Evolutionary conservation across 2,797 vertebrate genomes (phyloP).

Genomic region (Brachyrhaphis roseni): DNA sequence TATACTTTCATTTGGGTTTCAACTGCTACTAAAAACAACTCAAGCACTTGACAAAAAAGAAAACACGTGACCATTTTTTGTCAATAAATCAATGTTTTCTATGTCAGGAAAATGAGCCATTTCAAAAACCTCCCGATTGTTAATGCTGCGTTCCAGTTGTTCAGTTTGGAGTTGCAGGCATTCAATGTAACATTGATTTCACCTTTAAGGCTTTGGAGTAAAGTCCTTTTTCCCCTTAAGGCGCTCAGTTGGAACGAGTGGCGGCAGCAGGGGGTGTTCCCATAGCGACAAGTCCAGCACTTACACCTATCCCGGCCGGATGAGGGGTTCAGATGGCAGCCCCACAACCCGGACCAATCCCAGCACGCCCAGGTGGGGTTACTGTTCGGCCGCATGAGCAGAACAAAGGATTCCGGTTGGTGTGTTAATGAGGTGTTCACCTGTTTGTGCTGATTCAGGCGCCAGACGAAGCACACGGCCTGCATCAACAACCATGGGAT

Average conservation of each 20-base stretch:
- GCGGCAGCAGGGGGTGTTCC: conserved; percentile 57
- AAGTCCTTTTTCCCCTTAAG: conserved; percentile 38
- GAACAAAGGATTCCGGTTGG: neutral
- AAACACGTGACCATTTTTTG: too few relatives aligned
- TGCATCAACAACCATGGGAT: conserved; percentile 98
- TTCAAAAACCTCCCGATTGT: too few relatives aligned
- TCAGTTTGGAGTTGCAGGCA: too few relatives aligned
- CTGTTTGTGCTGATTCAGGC: conserved; percentile 73
- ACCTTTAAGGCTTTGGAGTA: neutral
- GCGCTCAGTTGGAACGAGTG: conserved; percentile 70
- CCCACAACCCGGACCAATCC: conserved; percentile 86
- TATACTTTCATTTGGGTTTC: too few relatives aligned
- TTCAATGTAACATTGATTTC: too few relatives aligned
- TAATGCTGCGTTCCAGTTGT: too few relatives aligned
- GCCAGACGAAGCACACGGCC: conserved; percentile 87
- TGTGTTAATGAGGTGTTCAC: neutral
- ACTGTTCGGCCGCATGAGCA: neutral
- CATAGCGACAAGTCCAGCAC: conserved; percentile 75
- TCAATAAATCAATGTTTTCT: too few relatives aligned
- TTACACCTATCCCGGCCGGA: conserved; percentile 84
- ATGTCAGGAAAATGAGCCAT: too few relatives aligned
- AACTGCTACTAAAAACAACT: too few relatives aligned
- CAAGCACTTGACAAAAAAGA: too few relatives aligned
- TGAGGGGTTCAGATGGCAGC: conserved; percentile 88
- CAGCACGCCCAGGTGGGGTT: conserved; percentile 75